Base-by-base conservation (phyloP, 2,113 vertebrate species). In the Pangasianodon hypophthalmus region DNA sequence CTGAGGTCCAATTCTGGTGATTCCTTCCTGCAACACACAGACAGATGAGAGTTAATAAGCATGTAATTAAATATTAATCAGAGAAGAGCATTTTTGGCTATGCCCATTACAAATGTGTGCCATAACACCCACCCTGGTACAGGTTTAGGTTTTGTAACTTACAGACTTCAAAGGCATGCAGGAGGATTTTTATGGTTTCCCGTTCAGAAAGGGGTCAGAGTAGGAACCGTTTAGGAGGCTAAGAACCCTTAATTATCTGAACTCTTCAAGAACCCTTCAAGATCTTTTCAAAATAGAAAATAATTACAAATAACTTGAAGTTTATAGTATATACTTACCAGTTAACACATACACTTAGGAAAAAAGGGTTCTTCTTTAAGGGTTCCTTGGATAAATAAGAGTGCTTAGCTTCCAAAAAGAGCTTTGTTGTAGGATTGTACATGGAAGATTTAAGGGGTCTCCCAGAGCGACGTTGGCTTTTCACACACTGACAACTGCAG, bases 1-100 rank as follows among this genome's bases (percentile, higher is more conserved):
- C 90, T 94, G 96, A 92, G 97, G 97, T 95, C 98, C 97, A 89
- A 99, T 97, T 94, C 94, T 97, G 88, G 98, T 99, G 87, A 96
- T 95, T 92, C 98, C 98, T 94, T 99, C 98, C 98, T 99, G 93
- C 90, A 91, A 94, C 2, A 86, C 75, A 92, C 81, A 90, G 56
- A 88, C 71, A 13, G 41, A 69, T 60, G 62, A 84, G 3, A 29
- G 37, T 50, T 82, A 77, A 83, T 41, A 13, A 46, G 24, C 50
- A 58, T 19, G 44, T n/a, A 50, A 32, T 60, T n/a, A 73, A 54
- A 86, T 64, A 85, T 67, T 62, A 85, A 62, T 82, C 46, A 62
- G 10, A 62, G 54, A 41, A 90, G 5, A 46, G 56, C 50, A 54
- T 4, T 77, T 10, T 56, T 41, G 19, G 73, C 3, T 56, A 56